Percentiles rank a stretch among this genome's conserved stretches.
Conservation (phyloP, 1,140 invertebrate genomes). For the Drosophila tani region DNA sequence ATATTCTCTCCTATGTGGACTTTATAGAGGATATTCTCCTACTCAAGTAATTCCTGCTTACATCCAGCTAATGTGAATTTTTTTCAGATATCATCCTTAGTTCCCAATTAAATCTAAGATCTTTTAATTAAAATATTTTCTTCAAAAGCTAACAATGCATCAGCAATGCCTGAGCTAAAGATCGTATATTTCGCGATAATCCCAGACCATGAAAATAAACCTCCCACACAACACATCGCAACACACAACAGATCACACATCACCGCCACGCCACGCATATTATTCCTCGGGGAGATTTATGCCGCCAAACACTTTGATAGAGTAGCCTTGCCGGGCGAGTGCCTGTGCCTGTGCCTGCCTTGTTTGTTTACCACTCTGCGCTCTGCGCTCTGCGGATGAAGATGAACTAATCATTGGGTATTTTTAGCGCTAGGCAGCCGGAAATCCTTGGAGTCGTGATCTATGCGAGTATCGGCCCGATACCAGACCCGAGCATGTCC, state of each 20-base stretch:
- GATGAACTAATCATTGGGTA: conserved; percentile 33
- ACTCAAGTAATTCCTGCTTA: no score
- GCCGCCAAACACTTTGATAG: conserved; percentile 51
- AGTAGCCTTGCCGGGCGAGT: conserved; percentile 1
- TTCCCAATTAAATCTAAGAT: neutral
- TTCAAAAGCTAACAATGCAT: conserved; percentile 10
- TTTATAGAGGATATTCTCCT: no score
- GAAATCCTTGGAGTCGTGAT: conserved; percentile 50
- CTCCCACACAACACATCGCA: conserved; percentile 21
- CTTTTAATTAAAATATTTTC: neutral
- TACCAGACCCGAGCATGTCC: conserved; percentile 63
- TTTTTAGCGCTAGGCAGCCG: conserved; percentile 39
- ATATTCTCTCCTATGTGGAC: no score
- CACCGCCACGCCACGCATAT: conserved; percentile 9
- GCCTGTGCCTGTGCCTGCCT: conserved; percentile 1
- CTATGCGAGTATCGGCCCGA: conserved; percentile 33
- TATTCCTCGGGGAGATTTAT: conserved; percentile 48
- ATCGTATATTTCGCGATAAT: conserved; percentile 30
- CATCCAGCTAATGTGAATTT: no score
- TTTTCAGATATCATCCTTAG: no score
- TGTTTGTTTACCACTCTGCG: conserved; percentile 52
- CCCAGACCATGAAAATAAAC: conserved; percentile 41
- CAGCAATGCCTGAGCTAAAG: neutral
- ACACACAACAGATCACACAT: conserved; percentile 1
- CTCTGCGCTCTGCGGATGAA: conserved; percentile 13